Percentiles rank a stretch among this genome's conserved stretches.
phyloP scores from a whole-genome alignment of 2,113 vertebrate species.

The Trachemys scripta region DNA sequence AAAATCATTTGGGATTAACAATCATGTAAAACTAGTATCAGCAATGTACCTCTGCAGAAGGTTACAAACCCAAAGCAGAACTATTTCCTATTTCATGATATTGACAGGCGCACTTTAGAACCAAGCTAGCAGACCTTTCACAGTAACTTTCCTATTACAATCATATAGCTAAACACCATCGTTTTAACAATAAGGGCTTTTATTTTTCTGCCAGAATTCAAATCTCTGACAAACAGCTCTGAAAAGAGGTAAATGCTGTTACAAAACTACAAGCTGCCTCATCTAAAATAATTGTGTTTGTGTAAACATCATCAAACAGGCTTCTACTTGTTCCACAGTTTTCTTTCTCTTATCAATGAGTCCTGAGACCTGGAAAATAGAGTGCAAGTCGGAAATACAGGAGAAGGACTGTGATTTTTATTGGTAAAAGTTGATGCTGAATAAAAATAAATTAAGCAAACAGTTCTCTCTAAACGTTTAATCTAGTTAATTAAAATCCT shows the following conservation, averaged over 20 bases:
- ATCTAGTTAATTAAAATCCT: conserved; percentile 6
- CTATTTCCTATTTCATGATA: background rate
- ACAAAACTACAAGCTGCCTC: background rate
- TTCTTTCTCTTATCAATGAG: background rate
- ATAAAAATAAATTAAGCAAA: conserved; percentile 20
- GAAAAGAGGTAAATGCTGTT: background rate
- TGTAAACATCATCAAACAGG: conserved; percentile 23
- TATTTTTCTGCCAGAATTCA: conserved; percentile 11
- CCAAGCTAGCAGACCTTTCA: background rate
- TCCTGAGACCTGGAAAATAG: background rate
- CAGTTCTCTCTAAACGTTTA: background rate
- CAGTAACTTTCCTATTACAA: background rate
- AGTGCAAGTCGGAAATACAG: background rate
- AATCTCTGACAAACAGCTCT: conserved; percentile 14
- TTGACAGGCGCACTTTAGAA: background rate
- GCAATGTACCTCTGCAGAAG: background rate
- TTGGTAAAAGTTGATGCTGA: background rate
- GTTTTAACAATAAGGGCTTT: background rate
- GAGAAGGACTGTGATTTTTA: background rate
- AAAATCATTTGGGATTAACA: background rate
- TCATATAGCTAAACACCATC: background rate
- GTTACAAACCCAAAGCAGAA: background rate
- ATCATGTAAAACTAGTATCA: background rate
- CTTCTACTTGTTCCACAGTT: conserved; percentile 17
- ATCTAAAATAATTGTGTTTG: conserved; percentile 22